These are phyloP conservation scores for Corythaeola cristata DNA, from an alignment of 2,113 vertebrate species.

Conservation along the genomic window DNA sequence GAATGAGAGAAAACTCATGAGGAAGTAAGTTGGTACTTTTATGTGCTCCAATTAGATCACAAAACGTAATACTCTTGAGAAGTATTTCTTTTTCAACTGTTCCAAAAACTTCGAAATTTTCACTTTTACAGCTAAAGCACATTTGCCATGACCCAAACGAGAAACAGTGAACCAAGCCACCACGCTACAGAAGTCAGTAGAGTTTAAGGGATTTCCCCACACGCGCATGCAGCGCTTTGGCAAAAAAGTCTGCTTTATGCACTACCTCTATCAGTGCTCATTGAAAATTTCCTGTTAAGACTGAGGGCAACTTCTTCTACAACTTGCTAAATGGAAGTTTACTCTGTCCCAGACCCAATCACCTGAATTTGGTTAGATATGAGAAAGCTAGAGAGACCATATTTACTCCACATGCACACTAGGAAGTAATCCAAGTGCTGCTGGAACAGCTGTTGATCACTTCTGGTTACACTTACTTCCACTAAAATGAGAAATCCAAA, in stretches of 20 bases:
- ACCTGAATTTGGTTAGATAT: neutral
- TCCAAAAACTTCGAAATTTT: neutral
- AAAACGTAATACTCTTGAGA: neutral
- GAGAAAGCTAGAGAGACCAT: neutral
- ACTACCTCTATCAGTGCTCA: neutral
- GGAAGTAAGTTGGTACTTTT: neutral
- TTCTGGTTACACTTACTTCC: neutral
- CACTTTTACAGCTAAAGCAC: neutral
- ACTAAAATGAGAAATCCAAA: neutral
- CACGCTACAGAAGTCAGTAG: accelerated
- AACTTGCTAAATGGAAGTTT: neutral
- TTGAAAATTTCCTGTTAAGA: neutral
- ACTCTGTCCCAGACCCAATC: neutral
- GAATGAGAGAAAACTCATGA: neutral
- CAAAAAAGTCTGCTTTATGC: neutral
- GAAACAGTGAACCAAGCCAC: neutral
- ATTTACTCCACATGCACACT: neutral
- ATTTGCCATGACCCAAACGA: neutral
- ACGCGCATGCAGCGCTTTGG: accelerated
- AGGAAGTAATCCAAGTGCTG: neutral
- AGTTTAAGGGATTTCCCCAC: neutral
- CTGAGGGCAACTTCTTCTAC: neutral
- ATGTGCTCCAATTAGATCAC: neutral
- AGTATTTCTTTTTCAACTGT: neutral
- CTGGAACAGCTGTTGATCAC: neutral